A percentile compares a stretch with the other conserved stretches of the same genome.
phyloP scores from a whole-genome alignment of 2,888 invertebrate species.

The Drosophila dives region DNA sequence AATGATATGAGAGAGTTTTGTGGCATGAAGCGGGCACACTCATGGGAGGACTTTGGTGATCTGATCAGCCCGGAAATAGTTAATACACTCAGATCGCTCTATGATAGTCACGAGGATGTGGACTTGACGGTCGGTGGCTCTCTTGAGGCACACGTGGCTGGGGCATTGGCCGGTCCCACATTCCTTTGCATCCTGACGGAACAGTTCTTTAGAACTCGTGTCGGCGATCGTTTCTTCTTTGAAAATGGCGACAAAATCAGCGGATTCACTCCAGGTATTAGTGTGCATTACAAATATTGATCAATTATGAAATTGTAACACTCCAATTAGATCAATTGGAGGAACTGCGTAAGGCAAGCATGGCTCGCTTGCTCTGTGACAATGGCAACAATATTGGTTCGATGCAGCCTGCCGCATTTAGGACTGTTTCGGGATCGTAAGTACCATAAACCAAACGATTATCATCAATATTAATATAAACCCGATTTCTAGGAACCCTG shows the following conservation, averaged over 20 bases:
- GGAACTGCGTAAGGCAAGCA: constrained; percentile 91
- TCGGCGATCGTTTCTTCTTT: constrained; percentile 94
- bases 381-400: constrained; percentile 89
- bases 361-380: constrained; percentile 92
- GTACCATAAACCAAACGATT: constrained; percentile 48
- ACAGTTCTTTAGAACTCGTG: constrained; percentile 94
- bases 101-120: constrained; percentile 91
- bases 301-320: neutral
- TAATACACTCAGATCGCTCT: constrained; percentile 87
- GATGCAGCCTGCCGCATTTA: constrained; percentile 90
- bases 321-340: constrained; percentile 88
- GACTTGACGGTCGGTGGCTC: constrained; percentile 94
- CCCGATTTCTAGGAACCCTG: constrained; percentile 86
- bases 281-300: neutral
- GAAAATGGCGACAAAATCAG: constrained; percentile 88
- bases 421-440: constrained; percentile 87
- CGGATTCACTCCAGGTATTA: constrained; percentile 88
- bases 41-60: constrained; percentile 90
- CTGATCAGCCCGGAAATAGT: constrained; percentile 88
- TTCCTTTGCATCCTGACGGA: constrained; percentile 94
- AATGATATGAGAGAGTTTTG: constrained; percentile 91
- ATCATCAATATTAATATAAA: neutral
- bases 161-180: constrained; percentile 93
- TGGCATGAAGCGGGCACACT: constrained; percentile 88
- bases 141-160: constrained; percentile 91